These are phyloP conservation scores for Calephelis perditalis DNA, from an alignment of 2,888 invertebrate species.

Conservation along the genomic window DNA sequence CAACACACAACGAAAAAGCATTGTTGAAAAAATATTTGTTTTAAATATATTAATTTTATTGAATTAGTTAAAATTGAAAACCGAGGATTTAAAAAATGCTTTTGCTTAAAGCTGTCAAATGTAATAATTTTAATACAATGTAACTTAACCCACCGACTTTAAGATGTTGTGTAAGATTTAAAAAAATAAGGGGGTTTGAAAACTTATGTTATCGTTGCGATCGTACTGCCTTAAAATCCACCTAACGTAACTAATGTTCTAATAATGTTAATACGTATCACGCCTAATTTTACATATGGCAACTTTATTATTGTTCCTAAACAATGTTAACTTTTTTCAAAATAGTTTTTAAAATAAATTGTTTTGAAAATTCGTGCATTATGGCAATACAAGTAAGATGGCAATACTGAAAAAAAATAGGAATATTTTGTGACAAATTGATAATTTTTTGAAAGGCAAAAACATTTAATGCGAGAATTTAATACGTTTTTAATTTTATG, in stretches of 20 bases:
- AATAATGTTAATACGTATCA: slow-evolving; percentile 8
- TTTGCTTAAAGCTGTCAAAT: no score
- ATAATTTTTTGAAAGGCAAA: neutral
- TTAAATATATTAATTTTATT: no score
- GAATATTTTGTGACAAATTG: neutral
- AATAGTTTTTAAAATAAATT: neutral
- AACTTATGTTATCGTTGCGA: no score
- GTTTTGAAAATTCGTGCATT: slow-evolving; percentile 5
- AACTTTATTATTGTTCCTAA: slow-evolving; percentile 4
- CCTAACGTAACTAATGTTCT: neutral
- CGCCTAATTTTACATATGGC: slow-evolving; percentile 7
- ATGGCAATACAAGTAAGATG: slow-evolving; percentile 1
- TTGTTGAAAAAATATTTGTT: no score
- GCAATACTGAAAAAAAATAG: neutral
- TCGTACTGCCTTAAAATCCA: slow-evolving; percentile 2
- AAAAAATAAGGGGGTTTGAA: no score
- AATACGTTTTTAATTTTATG: no score
- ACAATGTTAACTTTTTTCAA: neutral
- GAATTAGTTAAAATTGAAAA: no score
- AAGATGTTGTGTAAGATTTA: no score
- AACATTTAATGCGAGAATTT: neutral
- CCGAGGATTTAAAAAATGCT: no score
- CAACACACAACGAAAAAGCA: no score
- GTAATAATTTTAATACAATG: no score
- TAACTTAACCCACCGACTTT: no score